phyloP scores from a whole-genome alignment of 2,113 vertebrate species.

The Neotoma lepida region DNA sequence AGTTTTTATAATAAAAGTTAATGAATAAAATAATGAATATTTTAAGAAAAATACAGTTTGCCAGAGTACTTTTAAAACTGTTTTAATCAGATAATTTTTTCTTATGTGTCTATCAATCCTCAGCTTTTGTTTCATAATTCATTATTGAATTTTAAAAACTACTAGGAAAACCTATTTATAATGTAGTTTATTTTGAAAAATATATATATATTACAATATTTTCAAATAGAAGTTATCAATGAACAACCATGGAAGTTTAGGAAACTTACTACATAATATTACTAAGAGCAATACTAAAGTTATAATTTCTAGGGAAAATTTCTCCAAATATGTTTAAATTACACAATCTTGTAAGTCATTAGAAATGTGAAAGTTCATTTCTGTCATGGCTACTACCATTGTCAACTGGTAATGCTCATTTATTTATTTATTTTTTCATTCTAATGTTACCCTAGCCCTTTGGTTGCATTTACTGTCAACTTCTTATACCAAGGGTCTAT shows the following conservation, averaged over 20 bases:
- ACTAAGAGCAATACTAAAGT: neutral
- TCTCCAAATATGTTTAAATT: neutral
- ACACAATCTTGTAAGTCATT: neutral
- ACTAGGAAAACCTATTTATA: neutral
- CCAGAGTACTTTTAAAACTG: slow-evolving; percentile 4
- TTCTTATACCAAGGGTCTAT: neutral
- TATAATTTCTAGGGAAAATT: neutral
- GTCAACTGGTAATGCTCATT: neutral
- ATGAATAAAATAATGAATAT: no score
- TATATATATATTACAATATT: neutral
- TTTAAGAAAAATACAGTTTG: neutral
- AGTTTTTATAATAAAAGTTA: neutral
- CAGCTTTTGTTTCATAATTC: neutral
- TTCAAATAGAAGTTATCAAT: neutral
- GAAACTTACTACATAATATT: neutral
- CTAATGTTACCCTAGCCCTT: neutral
- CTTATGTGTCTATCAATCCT: neutral
- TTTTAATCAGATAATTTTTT: neutral
- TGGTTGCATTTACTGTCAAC: neutral
- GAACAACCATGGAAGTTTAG: neutral
- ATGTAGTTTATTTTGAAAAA: neutral
- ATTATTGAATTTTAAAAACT: neutral
- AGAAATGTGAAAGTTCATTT: neutral
- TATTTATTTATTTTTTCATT: no score
- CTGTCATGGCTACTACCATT: neutral